Percentiles rank a stretch among this genome's conserved stretches.
These are phyloP conservation scores for Bugulina stolonifera DNA, from an alignment of 2,888 invertebrate species.

Conservation along the genomic window DNA sequence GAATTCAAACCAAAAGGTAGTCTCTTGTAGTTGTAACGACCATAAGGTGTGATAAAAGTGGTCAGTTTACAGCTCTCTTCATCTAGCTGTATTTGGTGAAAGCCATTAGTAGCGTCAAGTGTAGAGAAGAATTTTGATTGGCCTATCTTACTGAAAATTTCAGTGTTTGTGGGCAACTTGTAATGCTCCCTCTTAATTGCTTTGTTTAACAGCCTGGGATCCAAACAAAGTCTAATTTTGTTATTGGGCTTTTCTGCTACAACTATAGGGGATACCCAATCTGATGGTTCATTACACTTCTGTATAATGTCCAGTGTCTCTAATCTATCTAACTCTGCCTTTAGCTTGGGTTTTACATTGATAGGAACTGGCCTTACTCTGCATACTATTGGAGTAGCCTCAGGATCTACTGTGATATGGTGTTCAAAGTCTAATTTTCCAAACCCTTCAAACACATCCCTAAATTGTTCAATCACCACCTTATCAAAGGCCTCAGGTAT, in stretches of 20 bases:
- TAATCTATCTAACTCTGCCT: neutral
- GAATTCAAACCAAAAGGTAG: too few relatives aligned
- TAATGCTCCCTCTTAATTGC: too few relatives aligned
- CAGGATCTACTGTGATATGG: neutral
- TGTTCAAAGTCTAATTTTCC: neutral
- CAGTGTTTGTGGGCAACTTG: too few relatives aligned
- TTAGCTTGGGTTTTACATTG: neutral
- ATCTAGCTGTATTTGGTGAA: too few relatives aligned
- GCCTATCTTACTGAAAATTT: too few relatives aligned
- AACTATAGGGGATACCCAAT: neutral
- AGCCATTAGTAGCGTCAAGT: too few relatives aligned
- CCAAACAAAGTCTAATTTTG: neutral
- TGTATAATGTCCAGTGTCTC: neutral
- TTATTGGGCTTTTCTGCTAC: neutral
- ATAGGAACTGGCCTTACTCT: neutral
- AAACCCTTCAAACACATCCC: conserved; percentile 12
- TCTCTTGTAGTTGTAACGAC: too few relatives aligned
- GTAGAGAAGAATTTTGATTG: too few relatives aligned
- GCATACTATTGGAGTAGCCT: neutral
- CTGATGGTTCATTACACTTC: conserved; percentile 7
- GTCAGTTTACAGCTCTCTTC: too few relatives aligned
- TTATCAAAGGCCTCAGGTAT: neutral
- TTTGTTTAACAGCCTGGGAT: neutral
- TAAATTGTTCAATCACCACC: neutral
- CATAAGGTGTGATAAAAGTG: too few relatives aligned